These are phyloP conservation scores for Lytechinus variegatus DNA, from an alignment of 35 echinoderm and acorn worm species.

Conservation along the genomic window DNA sequence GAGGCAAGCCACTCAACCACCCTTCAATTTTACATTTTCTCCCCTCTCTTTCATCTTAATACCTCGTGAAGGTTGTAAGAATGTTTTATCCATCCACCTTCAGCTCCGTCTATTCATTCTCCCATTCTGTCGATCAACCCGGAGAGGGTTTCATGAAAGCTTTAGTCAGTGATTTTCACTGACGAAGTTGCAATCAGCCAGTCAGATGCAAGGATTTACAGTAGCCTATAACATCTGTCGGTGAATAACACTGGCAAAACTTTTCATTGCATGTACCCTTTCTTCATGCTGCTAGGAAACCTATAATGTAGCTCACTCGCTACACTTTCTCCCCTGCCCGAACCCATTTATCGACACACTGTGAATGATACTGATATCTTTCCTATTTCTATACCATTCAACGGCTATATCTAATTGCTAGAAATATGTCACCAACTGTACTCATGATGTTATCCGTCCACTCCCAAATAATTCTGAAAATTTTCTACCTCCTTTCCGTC, in stretches of 20 bases:
- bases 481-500: background rate
- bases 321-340: background rate
- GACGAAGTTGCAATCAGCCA: too few relatives aligned
- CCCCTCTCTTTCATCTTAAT: background rate
- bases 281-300: too few relatives aligned
- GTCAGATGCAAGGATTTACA: too few relatives aligned
- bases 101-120: background rate
- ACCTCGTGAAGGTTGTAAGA: background rate
- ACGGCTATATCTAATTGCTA: background rate
- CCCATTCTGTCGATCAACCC: background rate
- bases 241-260: too few relatives aligned
- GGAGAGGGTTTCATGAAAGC: too few relatives aligned
- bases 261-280: too few relatives aligned
- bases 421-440: background rate
- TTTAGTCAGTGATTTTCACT: too few relatives aligned
- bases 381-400: background rate
- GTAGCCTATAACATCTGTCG: too few relatives aligned
- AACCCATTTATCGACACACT: too few relatives aligned
- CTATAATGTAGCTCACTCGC: background rate
- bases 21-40: background rate
- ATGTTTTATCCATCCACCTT: background rate
- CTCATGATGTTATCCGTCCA: background rate
- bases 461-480: background rate
- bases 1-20: constrained; percentile 15
- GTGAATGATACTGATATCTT: too few relatives aligned